Evolutionary conservation across 2,113 vertebrate genomes (phyloP).

Genomic region (Otolemur garnettii): DNA sequence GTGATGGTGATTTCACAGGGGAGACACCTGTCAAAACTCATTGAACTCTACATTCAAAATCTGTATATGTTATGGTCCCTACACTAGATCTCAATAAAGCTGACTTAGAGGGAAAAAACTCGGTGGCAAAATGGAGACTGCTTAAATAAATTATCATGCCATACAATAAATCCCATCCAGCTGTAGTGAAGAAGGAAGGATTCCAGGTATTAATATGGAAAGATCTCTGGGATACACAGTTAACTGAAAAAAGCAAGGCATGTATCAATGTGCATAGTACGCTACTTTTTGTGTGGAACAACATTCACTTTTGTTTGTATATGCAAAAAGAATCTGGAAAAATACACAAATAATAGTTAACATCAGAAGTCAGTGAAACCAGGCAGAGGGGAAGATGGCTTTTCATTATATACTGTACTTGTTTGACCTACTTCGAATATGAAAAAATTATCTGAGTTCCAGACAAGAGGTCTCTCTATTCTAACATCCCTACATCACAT

Average conservation of each 20-base stretch:
- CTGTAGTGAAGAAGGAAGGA: background rate
- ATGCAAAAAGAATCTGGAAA: background rate
- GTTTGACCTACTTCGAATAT: background rate
- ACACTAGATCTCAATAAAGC: background rate
- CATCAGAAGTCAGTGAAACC: background rate
- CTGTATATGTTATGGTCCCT: background rate
- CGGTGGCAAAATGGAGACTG: background rate
- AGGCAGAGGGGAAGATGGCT: background rate
- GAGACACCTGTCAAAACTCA: slow-evolving; percentile 23
- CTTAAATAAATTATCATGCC: background rate
- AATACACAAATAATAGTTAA: background rate
- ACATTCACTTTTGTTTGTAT: background rate
- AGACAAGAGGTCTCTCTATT: background rate
- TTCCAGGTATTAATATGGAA: background rate
- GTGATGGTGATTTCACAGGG: background rate
- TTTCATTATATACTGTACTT: background rate
- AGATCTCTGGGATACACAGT: background rate
- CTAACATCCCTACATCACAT: slow-evolving; percentile 12
- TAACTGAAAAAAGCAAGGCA: background rate
- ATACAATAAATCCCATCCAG: background rate
- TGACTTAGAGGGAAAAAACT: background rate
- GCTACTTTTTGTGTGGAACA: background rate
- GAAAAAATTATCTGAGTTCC: background rate
- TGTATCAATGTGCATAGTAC: background rate
- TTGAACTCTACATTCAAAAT: slow-evolving; percentile 35